A percentile compares a stretch with the other conserved stretches of the same genome.
These are phyloP conservation scores for Antitype chi DNA, from an alignment of 2,888 invertebrate species.

Conservation along the genomic window DNA sequence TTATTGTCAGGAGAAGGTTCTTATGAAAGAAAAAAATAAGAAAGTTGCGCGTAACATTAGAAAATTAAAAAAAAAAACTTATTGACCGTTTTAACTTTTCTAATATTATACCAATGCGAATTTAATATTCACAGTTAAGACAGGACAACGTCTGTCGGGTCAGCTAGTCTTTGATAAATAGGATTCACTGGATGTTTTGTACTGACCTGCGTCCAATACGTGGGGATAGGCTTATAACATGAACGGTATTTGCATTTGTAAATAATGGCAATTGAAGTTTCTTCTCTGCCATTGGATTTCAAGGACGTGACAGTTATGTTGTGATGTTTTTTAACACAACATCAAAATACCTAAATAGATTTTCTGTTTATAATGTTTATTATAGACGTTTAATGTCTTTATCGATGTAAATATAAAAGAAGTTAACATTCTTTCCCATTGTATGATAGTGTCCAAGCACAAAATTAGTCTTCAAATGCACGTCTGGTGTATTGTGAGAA, in stretches of 20 bases:
- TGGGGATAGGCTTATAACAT: background rate
- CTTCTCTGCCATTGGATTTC: background rate
- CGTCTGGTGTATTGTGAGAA: constrained; percentile 44
- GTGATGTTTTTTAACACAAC: constrained; percentile 24
- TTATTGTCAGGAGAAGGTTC: too few species aligned
- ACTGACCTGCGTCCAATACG: background rate
- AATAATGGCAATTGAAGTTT: constrained; percentile 2
- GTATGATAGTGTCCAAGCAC: constrained; percentile 52
- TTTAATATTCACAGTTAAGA: too few species aligned
- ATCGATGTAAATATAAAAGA: constrained; percentile 44
- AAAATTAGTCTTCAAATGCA: constrained; percentile 51
- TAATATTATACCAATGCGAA: too few species aligned
- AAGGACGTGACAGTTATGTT: constrained; percentile 13
- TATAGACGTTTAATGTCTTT: constrained; percentile 4
- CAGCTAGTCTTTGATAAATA: background rate
- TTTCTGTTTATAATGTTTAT: constrained; percentile 32
- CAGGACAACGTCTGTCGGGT: too few species aligned
- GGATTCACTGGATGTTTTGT: background rate
- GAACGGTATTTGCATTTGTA: background rate
- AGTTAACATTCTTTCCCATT: constrained; percentile 16
- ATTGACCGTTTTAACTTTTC: too few species aligned
- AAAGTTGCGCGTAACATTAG: too few species aligned
- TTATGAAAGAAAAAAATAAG: too few species aligned
- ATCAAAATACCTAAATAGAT: constrained; percentile 8
- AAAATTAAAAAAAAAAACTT: too few species aligned